A percentile compares a stretch with the other conserved stretches of the same genome.
Conservation (phyloP, 2,797 vertebrate species). For the Potorous gilbertii region DNA sequence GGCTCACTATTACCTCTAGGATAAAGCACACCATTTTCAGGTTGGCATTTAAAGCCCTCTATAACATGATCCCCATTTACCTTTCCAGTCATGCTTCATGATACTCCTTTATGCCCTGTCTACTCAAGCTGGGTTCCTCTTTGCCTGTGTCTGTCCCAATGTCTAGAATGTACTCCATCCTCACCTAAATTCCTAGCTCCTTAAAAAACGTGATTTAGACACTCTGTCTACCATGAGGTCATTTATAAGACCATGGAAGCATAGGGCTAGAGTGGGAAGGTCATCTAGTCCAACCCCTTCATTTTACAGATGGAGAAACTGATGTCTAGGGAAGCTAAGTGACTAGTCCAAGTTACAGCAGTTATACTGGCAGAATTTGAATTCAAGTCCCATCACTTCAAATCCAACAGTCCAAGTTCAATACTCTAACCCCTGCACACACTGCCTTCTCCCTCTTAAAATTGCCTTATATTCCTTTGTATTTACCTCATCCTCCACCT, state of each 20-base stretch:
- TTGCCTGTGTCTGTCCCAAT: neutral
- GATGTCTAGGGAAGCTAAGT: neutral
- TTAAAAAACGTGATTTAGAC: neutral
- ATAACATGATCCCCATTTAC: too few relatives aligned
- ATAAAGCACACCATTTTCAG: neutral
- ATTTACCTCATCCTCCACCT: neutral
- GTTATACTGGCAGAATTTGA: neutral
- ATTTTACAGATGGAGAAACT: neutral
- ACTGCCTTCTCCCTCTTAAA: neutral
- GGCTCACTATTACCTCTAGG: neutral
- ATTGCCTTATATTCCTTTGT: neutral
- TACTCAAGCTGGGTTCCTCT: neutral
- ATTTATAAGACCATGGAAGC: neutral
- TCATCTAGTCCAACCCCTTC: neutral
- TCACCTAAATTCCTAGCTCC: neutral
- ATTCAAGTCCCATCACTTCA: neutral
- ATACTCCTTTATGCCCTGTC: too few relatives aligned
- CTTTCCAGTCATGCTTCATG: too few relatives aligned
- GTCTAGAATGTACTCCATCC: too few relatives aligned
- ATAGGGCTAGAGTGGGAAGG: neutral
- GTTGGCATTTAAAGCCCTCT: neutral
- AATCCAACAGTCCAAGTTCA: neutral
- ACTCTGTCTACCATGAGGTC: neutral
- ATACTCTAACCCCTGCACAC: neutral
- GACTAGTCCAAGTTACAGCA: neutral